Conservation (phyloP, 1,140 invertebrate genomes). For the Globodera rostochiensis region DNA sequence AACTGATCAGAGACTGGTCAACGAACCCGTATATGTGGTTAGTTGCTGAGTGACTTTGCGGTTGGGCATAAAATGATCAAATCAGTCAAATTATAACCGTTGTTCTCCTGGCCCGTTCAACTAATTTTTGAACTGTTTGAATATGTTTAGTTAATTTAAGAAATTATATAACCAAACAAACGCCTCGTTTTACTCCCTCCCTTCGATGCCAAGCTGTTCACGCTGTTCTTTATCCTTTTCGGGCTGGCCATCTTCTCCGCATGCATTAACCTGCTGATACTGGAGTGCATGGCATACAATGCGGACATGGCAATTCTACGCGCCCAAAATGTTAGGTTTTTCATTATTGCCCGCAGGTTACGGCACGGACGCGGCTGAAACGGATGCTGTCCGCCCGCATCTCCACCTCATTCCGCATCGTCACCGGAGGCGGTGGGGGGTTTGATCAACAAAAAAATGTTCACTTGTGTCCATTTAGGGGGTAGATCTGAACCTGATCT, state of each 20-base stretch:
- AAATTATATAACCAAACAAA: neutral
- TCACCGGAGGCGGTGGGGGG: neutral
- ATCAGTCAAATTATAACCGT: no score
- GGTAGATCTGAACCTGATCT: neutral
- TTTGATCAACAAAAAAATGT: neutral
- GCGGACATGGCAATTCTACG: constrained; percentile 44
- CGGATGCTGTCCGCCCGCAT: constrained; percentile 12
- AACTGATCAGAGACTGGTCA: constrained; percentile 89
- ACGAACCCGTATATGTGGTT: constrained; percentile 86
- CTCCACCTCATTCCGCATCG: constrained; percentile 30
- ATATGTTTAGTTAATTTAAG: no score
- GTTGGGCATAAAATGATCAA: no score
- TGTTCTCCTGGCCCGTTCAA: no score
- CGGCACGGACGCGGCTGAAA: constrained; percentile 12
- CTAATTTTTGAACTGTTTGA: no score
- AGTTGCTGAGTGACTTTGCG: no score
- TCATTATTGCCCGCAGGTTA: neutral
- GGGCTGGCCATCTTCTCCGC: constrained; percentile 97
- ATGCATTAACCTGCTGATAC: constrained; percentile 90
- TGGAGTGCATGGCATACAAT: constrained; percentile 60
- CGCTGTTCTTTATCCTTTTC: constrained; percentile 96
- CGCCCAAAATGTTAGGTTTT: neutral
- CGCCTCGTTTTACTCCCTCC: neutral
- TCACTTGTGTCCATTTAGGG: neutral
- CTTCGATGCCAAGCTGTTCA: constrained; percentile 74